Evolutionary conservation across 2,888 invertebrate species (phyloP).

Genomic region (Gryllus longicercus): DNA sequence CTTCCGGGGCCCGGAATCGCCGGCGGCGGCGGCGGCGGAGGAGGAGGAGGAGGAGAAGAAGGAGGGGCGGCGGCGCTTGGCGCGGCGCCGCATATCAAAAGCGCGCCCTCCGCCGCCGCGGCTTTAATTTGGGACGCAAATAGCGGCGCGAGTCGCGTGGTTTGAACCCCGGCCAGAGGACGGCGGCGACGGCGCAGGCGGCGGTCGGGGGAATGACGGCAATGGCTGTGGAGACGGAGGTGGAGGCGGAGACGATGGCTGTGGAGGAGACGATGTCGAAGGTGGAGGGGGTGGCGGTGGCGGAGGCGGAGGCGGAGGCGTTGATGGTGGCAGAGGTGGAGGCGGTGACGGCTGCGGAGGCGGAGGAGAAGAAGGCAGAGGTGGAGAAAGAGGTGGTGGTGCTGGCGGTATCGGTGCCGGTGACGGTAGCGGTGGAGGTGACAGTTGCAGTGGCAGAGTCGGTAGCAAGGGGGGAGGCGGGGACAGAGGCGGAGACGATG

Average conservation of each 20-base stretch:
- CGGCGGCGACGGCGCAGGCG: too few relatives aligned
- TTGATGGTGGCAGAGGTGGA: too few relatives aligned
- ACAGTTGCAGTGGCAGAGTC: too few relatives aligned
- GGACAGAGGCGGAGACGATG: too few relatives aligned
- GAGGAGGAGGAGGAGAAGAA: not conserved
- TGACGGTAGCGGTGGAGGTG: too few relatives aligned
- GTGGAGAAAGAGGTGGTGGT: not conserved
- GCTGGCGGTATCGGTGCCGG: too few relatives aligned
- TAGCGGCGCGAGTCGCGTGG: constrained; percentile 1
- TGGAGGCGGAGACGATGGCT: not conserved
- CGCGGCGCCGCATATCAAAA: constrained; percentile 8
- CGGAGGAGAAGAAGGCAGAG: not conserved
- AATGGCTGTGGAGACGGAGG: not conserved
- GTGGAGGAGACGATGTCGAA: not conserved
- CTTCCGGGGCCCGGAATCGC: not conserved
- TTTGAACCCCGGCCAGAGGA: not conserved
- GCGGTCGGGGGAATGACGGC: too few relatives aligned
- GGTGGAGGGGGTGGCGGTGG: too few relatives aligned
- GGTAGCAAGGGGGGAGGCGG: too few relatives aligned
- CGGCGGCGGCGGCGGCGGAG: not conserved
- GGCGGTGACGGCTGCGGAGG: too few relatives aligned
- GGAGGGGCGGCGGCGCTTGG: not conserved
- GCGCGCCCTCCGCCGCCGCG: not conserved
- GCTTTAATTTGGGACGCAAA: constrained; percentile 17
- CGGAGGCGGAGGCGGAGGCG: too few relatives aligned